Percentiles rank a stretch among this genome's conserved stretches.
Conservation (phyloP, 2,888 invertebrate species). For the Epsilonema sp. region DNA sequence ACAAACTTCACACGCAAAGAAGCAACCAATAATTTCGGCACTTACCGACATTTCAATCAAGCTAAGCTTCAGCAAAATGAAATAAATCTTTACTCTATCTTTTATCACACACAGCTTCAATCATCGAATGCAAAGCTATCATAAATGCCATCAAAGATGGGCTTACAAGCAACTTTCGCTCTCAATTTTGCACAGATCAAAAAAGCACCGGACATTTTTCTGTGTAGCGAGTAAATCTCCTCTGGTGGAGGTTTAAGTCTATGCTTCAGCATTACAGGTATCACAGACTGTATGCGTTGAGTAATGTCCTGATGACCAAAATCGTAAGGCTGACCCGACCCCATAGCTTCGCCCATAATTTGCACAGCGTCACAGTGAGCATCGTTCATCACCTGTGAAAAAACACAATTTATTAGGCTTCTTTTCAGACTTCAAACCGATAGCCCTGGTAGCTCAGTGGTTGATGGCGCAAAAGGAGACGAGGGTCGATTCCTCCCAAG, state of each 20-base stretch:
- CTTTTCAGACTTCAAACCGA: no score
- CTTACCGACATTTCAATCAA: no score
- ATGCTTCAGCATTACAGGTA: slow-evolving; percentile 81
- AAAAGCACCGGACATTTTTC: slow-evolving; percentile 87
- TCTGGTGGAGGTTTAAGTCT: slow-evolving; percentile 89
- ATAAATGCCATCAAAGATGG: slow-evolving; percentile 61
- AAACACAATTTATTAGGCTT: no score
- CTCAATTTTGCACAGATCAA: slow-evolving; percentile 67
- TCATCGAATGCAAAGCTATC: no score
- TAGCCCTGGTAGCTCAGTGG: no score
- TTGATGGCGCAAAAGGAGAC: no score
- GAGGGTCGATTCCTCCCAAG: no score
- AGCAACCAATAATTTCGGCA: no score
- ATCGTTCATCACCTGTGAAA: slow-evolving; percentile 66
- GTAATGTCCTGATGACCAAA: slow-evolving; percentile 69
- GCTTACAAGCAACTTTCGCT: slow-evolving; percentile 55
- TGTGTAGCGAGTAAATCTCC: slow-evolving; percentile 88
- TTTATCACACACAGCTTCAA: no score
- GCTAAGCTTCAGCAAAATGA: no score
- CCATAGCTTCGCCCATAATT: slow-evolving; percentile 87
- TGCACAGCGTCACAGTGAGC: slow-evolving; percentile 90
- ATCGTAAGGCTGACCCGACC: slow-evolving; percentile 53
- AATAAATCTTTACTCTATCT: no score
- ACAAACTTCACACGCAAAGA: no score
- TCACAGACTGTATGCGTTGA: slow-evolving; percentile 52